Percentiles rank a stretch among this genome's conserved stretches.
Evolutionary conservation across 2,888 invertebrate genomes (phyloP).

Genomic region (Lasioglossum villosulum): DNA sequence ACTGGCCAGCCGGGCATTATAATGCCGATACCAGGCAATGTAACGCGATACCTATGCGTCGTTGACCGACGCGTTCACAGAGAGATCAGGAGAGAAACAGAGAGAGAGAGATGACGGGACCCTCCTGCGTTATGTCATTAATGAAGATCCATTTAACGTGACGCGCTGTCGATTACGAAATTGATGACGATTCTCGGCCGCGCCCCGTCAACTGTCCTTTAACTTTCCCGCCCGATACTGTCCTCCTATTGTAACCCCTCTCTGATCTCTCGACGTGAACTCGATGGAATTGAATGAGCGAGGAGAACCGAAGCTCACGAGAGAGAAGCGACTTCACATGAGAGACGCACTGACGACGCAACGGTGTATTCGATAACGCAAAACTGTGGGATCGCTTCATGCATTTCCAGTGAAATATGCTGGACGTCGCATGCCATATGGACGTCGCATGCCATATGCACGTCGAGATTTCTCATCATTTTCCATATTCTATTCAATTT

Average conservation of each 20-base stretch:
- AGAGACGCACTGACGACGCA: neutral
- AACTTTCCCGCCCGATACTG: slow-evolving; percentile 16
- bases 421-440: neutral
- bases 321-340: neutral
- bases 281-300: neutral
- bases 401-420: neutral
- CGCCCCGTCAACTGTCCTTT: slow-evolving; percentile 36
- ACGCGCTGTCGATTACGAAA: slow-evolving; percentile 74
- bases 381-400: neutral
- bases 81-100: neutral
- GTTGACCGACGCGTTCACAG: slow-evolving; percentile 56
- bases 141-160: slow-evolving; percentile 71
- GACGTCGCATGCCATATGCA: too few relatives aligned
- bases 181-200: slow-evolving; percentile 69
- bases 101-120: slow-evolving; percentile 33
- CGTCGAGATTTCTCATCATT: too few relatives aligned
- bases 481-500: too few relatives aligned
- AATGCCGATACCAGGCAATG: slow-evolving; percentile 67
- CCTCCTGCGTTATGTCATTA: slow-evolving; percentile 70
- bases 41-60: slow-evolving; percentile 60
- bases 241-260: neutral
- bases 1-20: slow-evolving; percentile 53
- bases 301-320: neutral
- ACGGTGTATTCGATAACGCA: neutral
- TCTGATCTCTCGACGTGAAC: neutral